Percentiles rank a stretch among this genome's conserved stretches.
These are phyloP conservation scores for Origma solitaria DNA, from an alignment of 2,113 vertebrate species.

Conservation along the genomic window DNA sequence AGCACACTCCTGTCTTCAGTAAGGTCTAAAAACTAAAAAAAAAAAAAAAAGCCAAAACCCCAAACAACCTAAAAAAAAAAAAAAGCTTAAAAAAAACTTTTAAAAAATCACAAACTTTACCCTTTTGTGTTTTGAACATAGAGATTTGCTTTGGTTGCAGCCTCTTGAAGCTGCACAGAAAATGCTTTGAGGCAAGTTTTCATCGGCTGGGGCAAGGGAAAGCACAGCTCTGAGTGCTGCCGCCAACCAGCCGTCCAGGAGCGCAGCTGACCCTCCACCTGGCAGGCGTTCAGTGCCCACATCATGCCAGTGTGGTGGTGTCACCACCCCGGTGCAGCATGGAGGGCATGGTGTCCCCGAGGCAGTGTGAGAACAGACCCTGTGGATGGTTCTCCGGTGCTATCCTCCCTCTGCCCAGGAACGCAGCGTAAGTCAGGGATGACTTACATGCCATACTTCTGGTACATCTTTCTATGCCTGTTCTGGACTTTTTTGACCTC, in stretches of 20 bases:
- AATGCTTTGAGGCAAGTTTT: background rate
- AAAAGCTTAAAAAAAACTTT: background rate
- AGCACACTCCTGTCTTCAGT: conserved; percentile 66
- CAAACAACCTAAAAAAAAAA: background rate
- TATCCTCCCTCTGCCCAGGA: background rate
- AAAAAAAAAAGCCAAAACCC: background rate
- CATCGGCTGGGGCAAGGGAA: background rate
- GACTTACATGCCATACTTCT: background rate
- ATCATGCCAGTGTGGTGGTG: background rate
- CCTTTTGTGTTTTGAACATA: conserved; percentile 69
- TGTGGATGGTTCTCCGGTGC: fast-evolving
- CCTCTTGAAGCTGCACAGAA: background rate
- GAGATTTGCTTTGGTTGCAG: conserved; percentile 11
- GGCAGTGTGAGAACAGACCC: background rate
- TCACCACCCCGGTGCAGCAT: background rate
- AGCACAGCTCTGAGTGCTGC: background rate
- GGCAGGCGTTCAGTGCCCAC: background rate
- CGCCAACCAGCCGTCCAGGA: fast-evolving
- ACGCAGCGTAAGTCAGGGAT: fast-evolving
- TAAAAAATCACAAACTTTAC: conserved; percentile 79
- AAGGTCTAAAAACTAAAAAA: conserved; percentile 45
- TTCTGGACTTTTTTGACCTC: background rate
- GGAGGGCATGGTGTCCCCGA: background rate
- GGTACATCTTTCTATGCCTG: background rate
- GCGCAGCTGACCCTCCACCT: background rate